A percentile compares a stretch with the other conserved stretches of the same genome.
Conservation (phyloP, 2,113 vertebrate genomes). For the Acinonyx jubatus region DNA sequence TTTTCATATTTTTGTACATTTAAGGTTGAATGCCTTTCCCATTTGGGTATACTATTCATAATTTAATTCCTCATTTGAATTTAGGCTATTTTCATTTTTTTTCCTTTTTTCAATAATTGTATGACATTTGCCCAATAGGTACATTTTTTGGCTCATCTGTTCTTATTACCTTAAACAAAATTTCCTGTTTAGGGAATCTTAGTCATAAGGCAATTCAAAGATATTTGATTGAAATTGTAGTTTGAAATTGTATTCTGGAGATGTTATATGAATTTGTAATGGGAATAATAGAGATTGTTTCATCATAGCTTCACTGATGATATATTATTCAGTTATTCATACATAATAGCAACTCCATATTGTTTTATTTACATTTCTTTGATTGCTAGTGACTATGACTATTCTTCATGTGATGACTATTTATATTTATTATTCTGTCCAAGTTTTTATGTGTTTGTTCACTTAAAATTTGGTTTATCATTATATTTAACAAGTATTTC, state of each 20-base stretch:
- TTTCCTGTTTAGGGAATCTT: background rate
- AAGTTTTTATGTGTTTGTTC: background rate
- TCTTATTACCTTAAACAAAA: background rate
- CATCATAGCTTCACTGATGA: background rate
- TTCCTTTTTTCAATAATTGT: background rate
- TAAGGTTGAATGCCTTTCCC: background rate
- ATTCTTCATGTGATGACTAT: background rate
- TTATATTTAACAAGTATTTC: background rate
- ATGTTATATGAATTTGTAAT: background rate
- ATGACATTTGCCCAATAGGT: background rate
- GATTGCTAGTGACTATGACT: background rate
- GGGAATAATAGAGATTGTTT: background rate
- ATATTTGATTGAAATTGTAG: background rate
- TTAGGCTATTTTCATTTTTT: background rate
- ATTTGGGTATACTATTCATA: background rate
- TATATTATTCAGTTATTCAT: background rate
- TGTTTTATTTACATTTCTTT: background rate
- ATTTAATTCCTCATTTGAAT: background rate
- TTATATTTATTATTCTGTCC: background rate
- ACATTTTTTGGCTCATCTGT: background rate
- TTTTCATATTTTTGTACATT: background rate
- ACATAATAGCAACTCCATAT: background rate
- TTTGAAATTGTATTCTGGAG: background rate
- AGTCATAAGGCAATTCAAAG: background rate
- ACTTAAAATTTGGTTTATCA: background rate